These are phyloP conservation scores for Lordiphosa andalusiaca DNA, from an alignment of 2,888 invertebrate species.

Conservation along the genomic window DNA sequence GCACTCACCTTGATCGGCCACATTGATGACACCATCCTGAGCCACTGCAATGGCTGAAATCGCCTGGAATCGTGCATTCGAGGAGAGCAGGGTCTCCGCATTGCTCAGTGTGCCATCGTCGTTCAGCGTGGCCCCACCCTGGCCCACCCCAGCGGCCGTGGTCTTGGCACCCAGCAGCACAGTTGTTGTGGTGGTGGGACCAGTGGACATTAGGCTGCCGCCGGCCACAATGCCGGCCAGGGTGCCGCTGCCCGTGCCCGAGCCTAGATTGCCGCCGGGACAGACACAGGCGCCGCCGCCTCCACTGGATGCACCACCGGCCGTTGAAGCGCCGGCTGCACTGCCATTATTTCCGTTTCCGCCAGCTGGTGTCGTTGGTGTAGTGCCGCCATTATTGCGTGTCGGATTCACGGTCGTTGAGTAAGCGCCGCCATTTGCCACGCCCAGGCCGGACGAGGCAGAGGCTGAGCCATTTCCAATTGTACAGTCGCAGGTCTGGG, in stretches of 20 bases:
- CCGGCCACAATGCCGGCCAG: slow-evolving; percentile 75
- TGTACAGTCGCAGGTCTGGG: slow-evolving; percentile 80
- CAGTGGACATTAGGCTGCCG: slow-evolving; percentile 79
- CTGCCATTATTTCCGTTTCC: slow-evolving; percentile 66
- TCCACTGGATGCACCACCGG: slow-evolving; percentile 42
- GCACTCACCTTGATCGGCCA: slow-evolving; percentile 93
- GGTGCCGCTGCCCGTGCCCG: slow-evolving; percentile 42
- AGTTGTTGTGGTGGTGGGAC: slow-evolving; percentile 79
- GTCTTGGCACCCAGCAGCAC: slow-evolving; percentile 78
- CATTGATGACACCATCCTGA: slow-evolving; percentile 96
- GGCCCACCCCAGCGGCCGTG: slow-evolving; percentile 60
- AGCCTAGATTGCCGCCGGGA: slow-evolving; percentile 35
- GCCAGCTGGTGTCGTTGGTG: slow-evolving; percentile 74
- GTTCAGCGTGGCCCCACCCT: slow-evolving; percentile 69
- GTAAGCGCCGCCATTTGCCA: slow-evolving; percentile 63
- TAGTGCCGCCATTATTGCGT: slow-evolving; percentile 76
- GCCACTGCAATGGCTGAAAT: slow-evolving; percentile 95
- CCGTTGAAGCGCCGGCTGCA: slow-evolving; percentile 31
- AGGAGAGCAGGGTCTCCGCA: slow-evolving; percentile 92
- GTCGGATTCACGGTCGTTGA: slow-evolving; percentile 78
- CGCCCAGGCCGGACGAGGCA: slow-evolving; percentile 23
- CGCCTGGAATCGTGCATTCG: slow-evolving; percentile 93
- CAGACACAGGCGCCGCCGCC: slow-evolving; percentile 34
- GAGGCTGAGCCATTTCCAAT: slow-evolving; percentile 69
- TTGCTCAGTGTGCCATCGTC: slow-evolving; percentile 83